Base-by-base conservation (phyloP, 2,888 invertebrate species). In the Leucophenga maculata region DNA sequence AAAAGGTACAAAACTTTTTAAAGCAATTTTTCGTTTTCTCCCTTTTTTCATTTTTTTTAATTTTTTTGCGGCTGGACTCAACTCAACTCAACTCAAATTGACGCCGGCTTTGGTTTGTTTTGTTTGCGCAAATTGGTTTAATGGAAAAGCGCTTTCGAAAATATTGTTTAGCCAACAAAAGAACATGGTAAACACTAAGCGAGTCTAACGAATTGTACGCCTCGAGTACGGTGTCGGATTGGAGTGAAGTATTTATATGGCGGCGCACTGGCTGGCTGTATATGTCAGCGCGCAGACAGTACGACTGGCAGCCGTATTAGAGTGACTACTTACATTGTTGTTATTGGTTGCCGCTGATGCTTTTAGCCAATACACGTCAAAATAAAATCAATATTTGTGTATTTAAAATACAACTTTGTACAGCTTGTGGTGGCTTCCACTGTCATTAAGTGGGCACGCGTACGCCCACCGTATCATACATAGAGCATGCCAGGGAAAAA, bases 61-160 rank as follows among this genome's bases (percentile, higher is more conserved):
- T 69, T 71, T 76, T 73, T 72, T 72, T 70, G 67, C 39, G 39
- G 39, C 39, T 11, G 9, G 11, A 39, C 71, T 70, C 26, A 77
- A 76, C 76, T 77, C 75, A 74, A 74, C 73, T 74, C 76, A 74
- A 75, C 39, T 74, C 76, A 74, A 75, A 3, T 39, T 39, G 39
- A 39, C 39, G 39, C 39, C 8, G 39, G 39, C 39, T 39, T 39
- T 39, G 39, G 39, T 66, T 70, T 50, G 70, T 71, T 70, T 72
- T 76, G 75, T 73, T 73, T 71, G 65, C 70, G 70, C 26, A 77
- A 76, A 78, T 78, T 78, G 76, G 76, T 75, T 75, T 78, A 75
- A 76, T 78, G 72, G 77, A 73, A 77, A 73, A 72, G 72, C 71
- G 75, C 74, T 75, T 71, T 71, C 57, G 54, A 52, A 65, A 69